Conservation (phyloP, 2,888 invertebrate species). For the Euplexia lucipara region DNA sequence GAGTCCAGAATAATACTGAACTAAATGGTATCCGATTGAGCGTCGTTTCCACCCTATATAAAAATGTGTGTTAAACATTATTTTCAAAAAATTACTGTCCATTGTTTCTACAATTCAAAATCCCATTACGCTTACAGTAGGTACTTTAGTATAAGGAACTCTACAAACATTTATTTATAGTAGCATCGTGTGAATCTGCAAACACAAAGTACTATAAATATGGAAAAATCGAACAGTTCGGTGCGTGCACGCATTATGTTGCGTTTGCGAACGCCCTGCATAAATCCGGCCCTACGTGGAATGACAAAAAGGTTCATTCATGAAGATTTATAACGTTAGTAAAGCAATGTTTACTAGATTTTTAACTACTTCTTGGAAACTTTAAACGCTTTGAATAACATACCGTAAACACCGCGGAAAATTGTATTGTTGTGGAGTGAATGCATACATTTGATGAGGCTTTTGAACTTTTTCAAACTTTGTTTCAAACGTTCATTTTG, state of each 20-base stretch:
- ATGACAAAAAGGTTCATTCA: constrained; percentile 83
- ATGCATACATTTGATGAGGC: constrained; percentile 1
- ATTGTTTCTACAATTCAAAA: not conserved
- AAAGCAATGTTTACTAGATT: constrained; percentile 67
- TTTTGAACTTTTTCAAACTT: constrained; percentile 12
- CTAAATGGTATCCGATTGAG: too few relatives aligned
- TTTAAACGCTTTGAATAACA: constrained; percentile 43
- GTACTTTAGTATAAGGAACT: constrained; percentile 19
- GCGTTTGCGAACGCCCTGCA: constrained; percentile 65
- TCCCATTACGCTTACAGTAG: not conserved
- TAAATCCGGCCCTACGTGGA: constrained; percentile 72
- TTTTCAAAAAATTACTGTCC: too few relatives aligned
- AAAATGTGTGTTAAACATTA: too few relatives aligned
- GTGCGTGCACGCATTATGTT: constrained; percentile 68
- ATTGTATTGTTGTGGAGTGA: constrained; percentile 16
- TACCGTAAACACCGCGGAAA: constrained; percentile 34
- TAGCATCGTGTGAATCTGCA: constrained; percentile 71
- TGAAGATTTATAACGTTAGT: constrained; percentile 80
- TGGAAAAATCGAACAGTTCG: constrained; percentile 63
- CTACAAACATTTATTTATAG: constrained; percentile 44
- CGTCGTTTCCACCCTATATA: too few relatives aligned
- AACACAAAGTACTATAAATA: constrained; percentile 74
- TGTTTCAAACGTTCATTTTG: not conserved
- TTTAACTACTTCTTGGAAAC: constrained; percentile 75
- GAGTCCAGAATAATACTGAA: too few relatives aligned